phyloP scores from a whole-genome alignment of 2,113 vertebrate genomes.

The Perognathus longimembris region DNA sequence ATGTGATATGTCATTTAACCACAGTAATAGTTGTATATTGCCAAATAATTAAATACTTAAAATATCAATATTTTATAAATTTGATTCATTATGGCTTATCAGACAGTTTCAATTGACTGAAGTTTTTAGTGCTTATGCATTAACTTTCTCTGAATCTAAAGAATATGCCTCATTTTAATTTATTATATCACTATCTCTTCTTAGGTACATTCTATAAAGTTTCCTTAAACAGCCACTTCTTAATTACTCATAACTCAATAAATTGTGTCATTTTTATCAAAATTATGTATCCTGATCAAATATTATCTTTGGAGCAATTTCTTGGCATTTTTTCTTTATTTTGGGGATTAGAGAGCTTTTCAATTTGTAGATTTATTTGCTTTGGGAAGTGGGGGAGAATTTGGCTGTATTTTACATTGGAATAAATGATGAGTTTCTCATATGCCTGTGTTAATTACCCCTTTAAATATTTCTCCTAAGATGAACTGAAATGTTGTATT shows the following conservation, averaged over 20 bases:
- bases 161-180: background rate
- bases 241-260: slow-evolving; percentile 48
- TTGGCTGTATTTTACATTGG: slow-evolving; percentile 1
- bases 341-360: background rate
- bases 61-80: slow-evolving; percentile 27
- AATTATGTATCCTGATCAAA: background rate
- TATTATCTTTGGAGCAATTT: background rate
- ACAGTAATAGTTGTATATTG: background rate
- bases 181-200: slow-evolving; percentile 50
- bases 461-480: background rate
- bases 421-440: slow-evolving; percentile 18
- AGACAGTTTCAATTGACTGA: background rate
- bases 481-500: slow-evolving; percentile 21
- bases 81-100: background rate
- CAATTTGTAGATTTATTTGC: background rate
- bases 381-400: background rate
- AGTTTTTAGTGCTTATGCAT: background rate
- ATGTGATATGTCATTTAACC: background rate
- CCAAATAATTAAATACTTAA: slow-evolving; percentile 7
- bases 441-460: background rate
- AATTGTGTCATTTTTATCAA: slow-evolving; percentile 33
- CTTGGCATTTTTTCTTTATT: background rate
- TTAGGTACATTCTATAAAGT: slow-evolving; percentile 45
- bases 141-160: slow-evolving; percentile 25
- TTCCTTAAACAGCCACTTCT: background rate